These are phyloP conservation scores for Girardinichthys multiradiatus DNA, from an alignment of 2,113 vertebrate species.

Conservation along the genomic window DNA sequence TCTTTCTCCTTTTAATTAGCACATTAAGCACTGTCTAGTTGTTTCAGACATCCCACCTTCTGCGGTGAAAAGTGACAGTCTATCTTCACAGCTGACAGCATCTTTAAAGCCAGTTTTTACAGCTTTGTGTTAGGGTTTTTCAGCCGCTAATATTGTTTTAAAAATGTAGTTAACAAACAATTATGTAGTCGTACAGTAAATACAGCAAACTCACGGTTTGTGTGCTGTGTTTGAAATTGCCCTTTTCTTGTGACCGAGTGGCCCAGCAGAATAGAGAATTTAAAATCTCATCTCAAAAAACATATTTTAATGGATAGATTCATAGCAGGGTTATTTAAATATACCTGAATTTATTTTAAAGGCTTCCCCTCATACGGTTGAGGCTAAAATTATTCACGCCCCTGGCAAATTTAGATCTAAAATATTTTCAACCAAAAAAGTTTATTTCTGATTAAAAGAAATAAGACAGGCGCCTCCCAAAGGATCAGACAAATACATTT, in stretches of 20 bases:
- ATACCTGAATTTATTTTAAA: neutral
- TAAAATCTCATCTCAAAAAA: neutral
- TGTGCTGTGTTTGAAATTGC: neutral
- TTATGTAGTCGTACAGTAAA: neutral
- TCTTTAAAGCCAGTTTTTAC: neutral
- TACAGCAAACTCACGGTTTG: neutral
- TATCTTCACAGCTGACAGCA: neutral
- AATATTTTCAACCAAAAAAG: neutral
- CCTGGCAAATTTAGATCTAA: neutral
- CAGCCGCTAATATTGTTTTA: neutral
- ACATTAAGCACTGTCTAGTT: neutral
- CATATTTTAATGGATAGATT: neutral
- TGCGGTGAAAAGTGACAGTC: neutral
- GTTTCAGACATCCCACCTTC: neutral
- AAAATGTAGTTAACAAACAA: constrained; percentile 8
- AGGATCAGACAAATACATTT: no score
- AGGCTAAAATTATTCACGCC: neutral
- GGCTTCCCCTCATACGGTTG: neutral
- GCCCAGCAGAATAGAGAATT: neutral
- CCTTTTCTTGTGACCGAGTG: neutral
- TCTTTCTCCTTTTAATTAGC: neutral
- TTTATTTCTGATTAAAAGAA: neutral
- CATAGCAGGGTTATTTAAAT: neutral
- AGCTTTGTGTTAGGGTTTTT: neutral
- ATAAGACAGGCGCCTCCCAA: neutral